These are phyloP conservation scores for Gortyna flavago DNA, from an alignment of 2,888 invertebrate genomes.

Conservation along the genomic window DNA sequence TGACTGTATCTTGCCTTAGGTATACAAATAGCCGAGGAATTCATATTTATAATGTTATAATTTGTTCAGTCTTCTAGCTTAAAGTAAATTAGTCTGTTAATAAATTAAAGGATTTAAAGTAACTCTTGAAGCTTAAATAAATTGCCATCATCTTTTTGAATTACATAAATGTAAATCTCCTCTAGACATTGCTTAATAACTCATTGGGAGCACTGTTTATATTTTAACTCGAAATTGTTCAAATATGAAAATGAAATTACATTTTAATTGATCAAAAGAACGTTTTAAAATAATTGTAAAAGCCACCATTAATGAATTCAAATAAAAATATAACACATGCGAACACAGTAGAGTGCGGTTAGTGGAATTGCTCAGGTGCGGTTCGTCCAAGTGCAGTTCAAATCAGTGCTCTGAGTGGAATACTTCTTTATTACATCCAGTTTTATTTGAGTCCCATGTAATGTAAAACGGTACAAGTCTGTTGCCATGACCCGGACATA, in stretches of 20 bases:
- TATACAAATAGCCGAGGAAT: neutral
- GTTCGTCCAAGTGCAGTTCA: no score
- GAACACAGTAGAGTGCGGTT: no score
- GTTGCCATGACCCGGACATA: neutral
- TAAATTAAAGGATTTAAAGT: constrained; percentile 33
- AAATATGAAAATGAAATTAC: constrained; percentile 7
- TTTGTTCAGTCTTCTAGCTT: neutral
- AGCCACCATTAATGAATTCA: neutral
- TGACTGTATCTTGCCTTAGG: neutral
- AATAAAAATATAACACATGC: neutral
- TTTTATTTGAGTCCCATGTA: neutral
- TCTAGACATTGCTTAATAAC: constrained; percentile 37
- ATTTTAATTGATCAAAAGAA: constrained; percentile 4
- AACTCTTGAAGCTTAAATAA: constrained; percentile 40
- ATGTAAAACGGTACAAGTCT: neutral
- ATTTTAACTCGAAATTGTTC: constrained; percentile 5
- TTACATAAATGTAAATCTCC: constrained; percentile 36
- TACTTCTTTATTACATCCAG: neutral
- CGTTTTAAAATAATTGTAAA: neutral
- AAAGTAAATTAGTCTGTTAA: constrained; percentile 27
- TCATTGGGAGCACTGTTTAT: constrained; percentile 17
- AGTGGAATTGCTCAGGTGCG: no score
- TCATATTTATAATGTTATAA: neutral
- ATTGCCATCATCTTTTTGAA: constrained; percentile 33
- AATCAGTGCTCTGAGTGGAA: no score